Conservation (phyloP, 37 sponge, comb jelly and placozoan species). For the Crambe crambe region DNA sequence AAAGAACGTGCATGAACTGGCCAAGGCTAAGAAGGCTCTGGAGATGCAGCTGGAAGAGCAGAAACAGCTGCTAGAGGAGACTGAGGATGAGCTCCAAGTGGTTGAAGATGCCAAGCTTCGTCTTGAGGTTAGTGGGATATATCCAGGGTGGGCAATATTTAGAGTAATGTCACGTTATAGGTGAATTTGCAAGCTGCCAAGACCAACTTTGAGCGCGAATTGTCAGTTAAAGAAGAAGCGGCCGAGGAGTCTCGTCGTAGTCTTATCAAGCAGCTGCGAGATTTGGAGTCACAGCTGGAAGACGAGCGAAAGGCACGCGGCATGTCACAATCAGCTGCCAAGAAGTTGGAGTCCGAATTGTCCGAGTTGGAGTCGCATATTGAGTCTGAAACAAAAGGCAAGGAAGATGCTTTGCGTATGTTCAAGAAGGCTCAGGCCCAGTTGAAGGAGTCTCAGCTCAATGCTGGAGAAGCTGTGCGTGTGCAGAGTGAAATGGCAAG, state of each 20-base stretch:
- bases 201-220: slow-evolving; percentile 89
- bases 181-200: slow-evolving; percentile 94
- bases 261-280: slow-evolving; percentile 86
- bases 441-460: slow-evolving; percentile 74
- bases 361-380: slow-evolving; percentile 79
- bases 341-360: slow-evolving; percentile 91
- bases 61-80: slow-evolving; percentile 92
- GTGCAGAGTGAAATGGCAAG: slow-evolving; percentile 53
- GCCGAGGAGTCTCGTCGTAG: slow-evolving; percentile 82
- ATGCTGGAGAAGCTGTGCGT: slow-evolving; percentile 55
- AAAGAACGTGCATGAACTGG: slow-evolving; percentile 90
- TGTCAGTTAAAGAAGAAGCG: slow-evolving; percentile 84
- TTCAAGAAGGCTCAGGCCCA: slow-evolving; percentile 73
- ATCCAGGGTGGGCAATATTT: not conserved
- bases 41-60: slow-evolving; percentile 91
- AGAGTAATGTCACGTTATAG: not conserved
- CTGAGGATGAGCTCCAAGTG: slow-evolving; percentile 94
- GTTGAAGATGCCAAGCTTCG: slow-evolving; percentile 94
- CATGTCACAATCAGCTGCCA: slow-evolving; percentile 63
- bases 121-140: slow-evolving; percentile 71
- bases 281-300: slow-evolving; percentile 89
- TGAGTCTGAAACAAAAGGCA: slow-evolving; percentile 78
- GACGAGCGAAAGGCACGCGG: slow-evolving; percentile 89
- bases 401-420: slow-evolving; percentile 82
- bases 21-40: slow-evolving; percentile 88